Percentiles rank a stretch among this genome's conserved stretches.
phyloP scores from a whole-genome alignment of 1,140 invertebrate genomes.

The Brachionus manjavacas region DNA sequence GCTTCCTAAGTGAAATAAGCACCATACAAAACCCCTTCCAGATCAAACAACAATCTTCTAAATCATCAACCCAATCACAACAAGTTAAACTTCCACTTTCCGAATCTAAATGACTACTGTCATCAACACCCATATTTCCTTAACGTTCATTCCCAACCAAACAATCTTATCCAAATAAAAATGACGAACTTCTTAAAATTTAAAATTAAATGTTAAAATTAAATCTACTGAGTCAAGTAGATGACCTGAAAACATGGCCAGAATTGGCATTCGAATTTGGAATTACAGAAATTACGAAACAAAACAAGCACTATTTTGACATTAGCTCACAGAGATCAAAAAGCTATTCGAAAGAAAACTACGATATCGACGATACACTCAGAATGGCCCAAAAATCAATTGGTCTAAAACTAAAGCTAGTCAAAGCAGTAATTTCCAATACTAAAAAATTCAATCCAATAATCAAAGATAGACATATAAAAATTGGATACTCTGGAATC shows the following conservation, averaged over 20 bases:
- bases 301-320: constrained; percentile 5
- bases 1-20: neutral
- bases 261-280: neutral
- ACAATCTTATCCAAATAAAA: no score
- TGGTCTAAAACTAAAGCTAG: neutral
- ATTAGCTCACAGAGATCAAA: neutral
- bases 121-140: no score
- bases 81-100: neutral
- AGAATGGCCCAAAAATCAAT: constrained; percentile 3
- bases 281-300: neutral
- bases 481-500: neutral
- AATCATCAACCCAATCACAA: neutral
- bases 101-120: no score
- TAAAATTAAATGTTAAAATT: no score
- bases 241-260: neutral
- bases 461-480: neutral
- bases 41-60: neutral
- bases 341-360: neutral
- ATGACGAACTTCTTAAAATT: no score
- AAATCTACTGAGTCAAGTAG: neutral
- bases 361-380: neutral
- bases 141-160: no score
- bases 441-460: neutral
- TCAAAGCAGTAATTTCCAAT: neutral
- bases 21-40: neutral